Evolutionary conservation across 2,113 vertebrate species (phyloP).

Genomic region (Crocuta crocuta): DNA sequence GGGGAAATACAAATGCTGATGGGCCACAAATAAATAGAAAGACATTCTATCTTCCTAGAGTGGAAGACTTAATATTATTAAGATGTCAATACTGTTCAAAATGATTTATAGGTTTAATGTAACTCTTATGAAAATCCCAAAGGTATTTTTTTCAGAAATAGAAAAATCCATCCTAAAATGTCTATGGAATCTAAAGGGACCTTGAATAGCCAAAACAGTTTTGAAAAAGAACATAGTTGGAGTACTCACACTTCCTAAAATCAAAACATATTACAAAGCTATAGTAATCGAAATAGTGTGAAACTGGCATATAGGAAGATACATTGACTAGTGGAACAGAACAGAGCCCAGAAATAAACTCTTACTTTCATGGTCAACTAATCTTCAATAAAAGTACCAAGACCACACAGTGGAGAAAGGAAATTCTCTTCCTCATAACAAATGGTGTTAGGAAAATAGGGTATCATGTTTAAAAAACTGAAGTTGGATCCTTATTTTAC

Average conservation of each 20-base stretch:
- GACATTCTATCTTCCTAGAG: not conserved
- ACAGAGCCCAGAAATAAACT: not conserved
- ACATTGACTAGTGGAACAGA: not conserved
- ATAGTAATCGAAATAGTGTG: not conserved
- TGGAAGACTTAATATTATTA: not conserved
- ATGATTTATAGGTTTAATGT: not conserved
- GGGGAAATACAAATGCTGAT: not conserved
- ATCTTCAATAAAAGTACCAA: not conserved
- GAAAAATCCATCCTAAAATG: constrained; percentile 12
- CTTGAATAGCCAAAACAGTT: not conserved
- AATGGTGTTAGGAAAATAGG: not conserved
- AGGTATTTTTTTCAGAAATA: not conserved
- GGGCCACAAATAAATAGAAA: not conserved
- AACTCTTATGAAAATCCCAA: constrained; percentile 1
- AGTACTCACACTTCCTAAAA: not conserved
- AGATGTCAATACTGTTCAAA: not conserved
- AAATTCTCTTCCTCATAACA: not conserved
- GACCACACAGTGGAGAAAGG: not conserved
- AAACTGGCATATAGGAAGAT: not conserved
- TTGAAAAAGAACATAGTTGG: not conserved
- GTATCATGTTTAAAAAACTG: not conserved
- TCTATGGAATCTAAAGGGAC: not conserved
- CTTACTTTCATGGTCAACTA: not conserved
- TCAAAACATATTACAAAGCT: not conserved
- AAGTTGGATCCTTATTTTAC: too few species aligned